Conservation (phyloP, 2,797 vertebrate species). For the Mastacembelus armatus region DNA sequence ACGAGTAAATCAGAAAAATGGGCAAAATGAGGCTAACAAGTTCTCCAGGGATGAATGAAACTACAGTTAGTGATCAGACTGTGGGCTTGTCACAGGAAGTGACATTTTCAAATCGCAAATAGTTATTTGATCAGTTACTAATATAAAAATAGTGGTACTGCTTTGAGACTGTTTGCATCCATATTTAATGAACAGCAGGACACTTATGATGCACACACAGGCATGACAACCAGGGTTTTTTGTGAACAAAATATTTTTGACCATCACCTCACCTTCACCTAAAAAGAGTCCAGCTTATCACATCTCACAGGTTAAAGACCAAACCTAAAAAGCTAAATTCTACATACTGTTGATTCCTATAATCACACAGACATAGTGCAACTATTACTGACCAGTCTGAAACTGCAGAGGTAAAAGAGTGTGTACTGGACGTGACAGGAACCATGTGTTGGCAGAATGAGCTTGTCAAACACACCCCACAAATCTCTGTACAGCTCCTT, state of each 20-base stretch:
- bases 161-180: background rate
- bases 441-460: slow-evolving; percentile 94
- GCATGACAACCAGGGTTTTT: background rate
- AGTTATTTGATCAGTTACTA: too few species aligned
- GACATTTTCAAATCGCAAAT: too few species aligned
- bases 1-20: background rate
- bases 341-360: background rate
- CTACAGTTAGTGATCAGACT: too few species aligned
- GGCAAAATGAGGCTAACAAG: background rate
- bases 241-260: too few species aligned
- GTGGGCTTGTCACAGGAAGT: too few species aligned
- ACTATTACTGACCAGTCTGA: slow-evolving; percentile 89
- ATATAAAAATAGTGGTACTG: background rate
- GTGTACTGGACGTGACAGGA: slow-evolving; percentile 92
- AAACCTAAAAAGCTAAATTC: background rate
- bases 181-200: background rate
- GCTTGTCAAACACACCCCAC: slow-evolving; percentile 91
- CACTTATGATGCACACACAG: background rate
- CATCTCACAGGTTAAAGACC: too few species aligned
- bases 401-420: slow-evolving; percentile 96
- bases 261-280: too few species aligned
- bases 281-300: background rate
- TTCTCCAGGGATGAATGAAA: too few species aligned
- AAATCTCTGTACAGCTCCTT: slow-evolving; percentile 93
- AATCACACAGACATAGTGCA: background rate